Base-by-base conservation (phyloP, 2,113 vertebrate genomes). In the Gasterosteus nipponicus region DNA sequence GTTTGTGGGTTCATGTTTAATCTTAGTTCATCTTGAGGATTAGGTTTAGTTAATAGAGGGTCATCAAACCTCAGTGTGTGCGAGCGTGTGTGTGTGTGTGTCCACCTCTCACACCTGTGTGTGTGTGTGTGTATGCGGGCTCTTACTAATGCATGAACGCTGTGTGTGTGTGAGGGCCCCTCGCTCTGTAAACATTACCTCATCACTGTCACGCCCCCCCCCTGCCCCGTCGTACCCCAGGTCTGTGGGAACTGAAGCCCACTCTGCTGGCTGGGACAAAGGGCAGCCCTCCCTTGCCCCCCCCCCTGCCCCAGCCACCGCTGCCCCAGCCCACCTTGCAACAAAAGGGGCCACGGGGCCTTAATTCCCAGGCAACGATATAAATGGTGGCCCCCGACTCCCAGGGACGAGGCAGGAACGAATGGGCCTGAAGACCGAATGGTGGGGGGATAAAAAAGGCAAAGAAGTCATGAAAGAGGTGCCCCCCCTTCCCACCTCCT, bases 351-450 rank as follows among this genome's bases (percentile, higher is more conserved):
- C 91, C 90, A 35, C 85, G 88, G 95, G 93, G 92, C 95, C 94
- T 94, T 94, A 94, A 96, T 94, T 94, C 95, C 95, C 94, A 95
- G 94, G 95, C 95, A 95, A 94, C 94, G 93, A 95, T 96, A 95
- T 95, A 95, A 96, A 96, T 94, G 93, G 96, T 94, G 86, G 65
- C 85, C 91, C 92, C 92, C 93, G 90, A 88, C 84, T 90, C 77
- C 82, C 2, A 80, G 86, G 72, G 87, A 90, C 63, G 81, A 80
- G 84, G 80, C 77, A 84, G 91, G 84, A 84, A 78, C 84, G 72
- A 89, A 83, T 85, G 76, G 73, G 78, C 4, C 69, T 88, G 83
- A 89, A 90, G 85, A 77, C 76, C 58, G 26, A 82, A 81, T 42
- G 69, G 46, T 62, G 57, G 42, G 22, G 47, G 66, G 53, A 19